These are phyloP conservation scores for Stichodactyla helianthus DNA, from an alignment of 64 coral and sea anemone species.

Conservation along the genomic window DNA sequence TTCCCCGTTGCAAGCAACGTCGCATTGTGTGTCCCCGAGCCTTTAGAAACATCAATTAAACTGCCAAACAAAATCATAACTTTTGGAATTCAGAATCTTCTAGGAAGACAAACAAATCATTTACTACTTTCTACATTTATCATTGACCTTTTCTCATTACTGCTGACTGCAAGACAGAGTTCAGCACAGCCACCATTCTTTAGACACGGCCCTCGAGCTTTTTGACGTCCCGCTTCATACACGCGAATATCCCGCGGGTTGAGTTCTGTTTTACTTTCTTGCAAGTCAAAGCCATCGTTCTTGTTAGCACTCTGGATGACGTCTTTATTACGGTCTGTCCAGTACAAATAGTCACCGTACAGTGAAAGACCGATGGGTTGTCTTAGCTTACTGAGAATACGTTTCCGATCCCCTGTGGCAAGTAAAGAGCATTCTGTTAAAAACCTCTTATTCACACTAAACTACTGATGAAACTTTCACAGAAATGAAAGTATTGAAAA, in stretches of 20 bases:
- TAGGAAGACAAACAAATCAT: too few relatives aligned
- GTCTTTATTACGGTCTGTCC: conserved; percentile 20
- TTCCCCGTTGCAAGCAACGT: too few relatives aligned
- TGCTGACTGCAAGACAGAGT: conserved; percentile 69
- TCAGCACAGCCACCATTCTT: conserved; percentile 78
- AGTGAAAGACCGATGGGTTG: conserved; percentile 21
- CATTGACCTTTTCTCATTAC: conserved; percentile 48
- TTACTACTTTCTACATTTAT: not conserved
- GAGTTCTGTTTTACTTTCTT: not conserved
- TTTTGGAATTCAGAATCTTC: too few relatives aligned
- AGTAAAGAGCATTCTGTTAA: not conserved
- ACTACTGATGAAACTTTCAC: too few relatives aligned
- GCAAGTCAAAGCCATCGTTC: not conserved
- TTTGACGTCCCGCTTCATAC: conserved; percentile 53
- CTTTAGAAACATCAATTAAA: too few relatives aligned
- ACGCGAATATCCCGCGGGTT: conserved; percentile 56
- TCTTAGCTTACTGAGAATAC: not conserved
- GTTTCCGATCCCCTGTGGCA: not conserved
- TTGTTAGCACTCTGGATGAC: conserved; percentile 27
- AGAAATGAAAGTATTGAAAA: too few relatives aligned
- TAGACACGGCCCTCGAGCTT: conserved; percentile 31
- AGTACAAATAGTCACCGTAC: conserved; percentile 24
- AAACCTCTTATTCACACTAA: too few relatives aligned
- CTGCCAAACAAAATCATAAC: too few relatives aligned
- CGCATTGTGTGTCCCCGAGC: too few relatives aligned